A percentile compares a stretch with the other conserved stretches of the same genome.
Evolutionary conservation across 2,113 vertebrate genomes (phyloP).

Genomic region (Catagonus wagneri): DNA sequence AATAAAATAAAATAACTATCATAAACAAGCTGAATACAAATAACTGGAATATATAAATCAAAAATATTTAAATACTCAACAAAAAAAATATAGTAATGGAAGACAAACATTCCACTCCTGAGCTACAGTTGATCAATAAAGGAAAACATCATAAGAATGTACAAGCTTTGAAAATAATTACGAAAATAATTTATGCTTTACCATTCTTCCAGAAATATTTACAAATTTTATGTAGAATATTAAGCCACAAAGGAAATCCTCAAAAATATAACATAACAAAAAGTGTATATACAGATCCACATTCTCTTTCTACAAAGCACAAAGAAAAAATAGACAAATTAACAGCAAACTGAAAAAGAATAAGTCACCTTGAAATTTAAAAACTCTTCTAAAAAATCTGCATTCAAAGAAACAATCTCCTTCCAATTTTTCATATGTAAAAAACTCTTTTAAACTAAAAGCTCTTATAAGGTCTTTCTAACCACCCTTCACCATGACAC

Average conservation of each 20-base stretch:
- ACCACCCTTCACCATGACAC: not conserved
- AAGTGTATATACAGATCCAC: not conserved
- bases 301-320: not conserved
- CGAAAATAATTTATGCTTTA: not conserved
- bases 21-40: not conserved
- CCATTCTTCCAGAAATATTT: not conserved
- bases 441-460: conserved; percentile 28
- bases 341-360: not conserved
- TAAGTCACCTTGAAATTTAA: conserved; percentile 13
- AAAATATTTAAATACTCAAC: not conserved
- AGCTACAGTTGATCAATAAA: not conserved
- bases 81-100: not conserved
- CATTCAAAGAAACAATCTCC: conserved; percentile 7
- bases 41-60: not conserved
- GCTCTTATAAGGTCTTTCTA: not conserved
- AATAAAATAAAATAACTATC: not conserved
- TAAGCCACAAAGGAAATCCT: conserved; percentile 23
- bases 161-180: not conserved
- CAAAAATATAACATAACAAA: not conserved
- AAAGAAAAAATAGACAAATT: not conserved
- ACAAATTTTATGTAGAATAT: not conserved
- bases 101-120: not conserved
- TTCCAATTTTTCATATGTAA: conserved; percentile 10
- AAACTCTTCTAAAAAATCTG: not conserved
- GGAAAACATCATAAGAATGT: not conserved